Evolutionary conservation across 2,797 vertebrate genomes (phyloP), one percentile per base, ranked within the genome.

Genomic region (Anabas testudineus): DNA sequence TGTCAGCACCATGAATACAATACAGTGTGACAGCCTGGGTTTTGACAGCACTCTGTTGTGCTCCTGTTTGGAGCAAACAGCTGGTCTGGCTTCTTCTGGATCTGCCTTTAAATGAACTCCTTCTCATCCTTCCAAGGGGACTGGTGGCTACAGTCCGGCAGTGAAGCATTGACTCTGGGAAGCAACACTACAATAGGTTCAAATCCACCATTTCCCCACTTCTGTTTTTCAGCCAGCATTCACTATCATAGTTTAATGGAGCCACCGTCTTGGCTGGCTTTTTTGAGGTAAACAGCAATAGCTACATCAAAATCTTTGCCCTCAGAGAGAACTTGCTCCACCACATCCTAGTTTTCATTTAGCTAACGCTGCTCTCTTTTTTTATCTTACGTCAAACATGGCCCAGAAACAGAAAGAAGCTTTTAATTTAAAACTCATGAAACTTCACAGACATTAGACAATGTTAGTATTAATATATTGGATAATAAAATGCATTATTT

Each of bases 261-360:
- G 41, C 43, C 43, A 52, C 42, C 24, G 22, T 52, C 34, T 59
- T 73, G 52, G 47, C 54, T 61, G 7, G 24, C 47, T 43, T 42
- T 39, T 52, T 21, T 48, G 24, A 34, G 36, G 36, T 48, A 74
- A 67, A 74, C 24, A 32, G 32, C 13, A 24, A 62, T 52, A 58
- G 53, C 52, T 55, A 51, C 57, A 42, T 78, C 43, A 71, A 71
- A 30, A 76, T 71, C 18, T 34, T 28, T 28, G 16, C 36, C 42
- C 41, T 52, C 37, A 32, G 14, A n/a, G n/a, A n/a, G n/a, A n/a
- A 12, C 22, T 54, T 55, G 37, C 34, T 48, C 26, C 22, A 36
- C 36, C 30, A 41, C 21, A 51, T 16, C 30, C 53, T 75, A 34
- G 32, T 34, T 28, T 28, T 28, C 26, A 28, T 28, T 28, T 28